Evolutionary conservation across 2,797 vertebrate genomes (phyloP).

Genomic region (Esox lucius): DNA sequence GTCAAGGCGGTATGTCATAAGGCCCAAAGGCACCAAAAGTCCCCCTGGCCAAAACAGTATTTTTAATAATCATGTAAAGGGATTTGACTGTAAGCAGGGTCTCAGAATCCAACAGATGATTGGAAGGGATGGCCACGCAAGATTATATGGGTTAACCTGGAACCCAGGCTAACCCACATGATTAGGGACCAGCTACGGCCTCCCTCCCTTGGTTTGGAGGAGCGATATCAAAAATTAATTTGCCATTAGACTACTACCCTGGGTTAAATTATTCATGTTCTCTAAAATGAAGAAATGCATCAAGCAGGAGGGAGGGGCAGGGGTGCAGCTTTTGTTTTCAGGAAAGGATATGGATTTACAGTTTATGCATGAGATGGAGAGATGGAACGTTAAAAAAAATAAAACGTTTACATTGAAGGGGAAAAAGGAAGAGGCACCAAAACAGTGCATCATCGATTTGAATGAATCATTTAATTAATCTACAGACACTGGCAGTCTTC

Average conservation of each 20-base stretch:
- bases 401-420: slow-evolving; percentile 23
- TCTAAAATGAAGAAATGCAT: slow-evolving; percentile 58
- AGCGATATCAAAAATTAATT: slow-evolving; percentile 42
- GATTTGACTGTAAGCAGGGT: too few species aligned
- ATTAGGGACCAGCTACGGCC: too few species aligned
- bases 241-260: slow-evolving; percentile 34
- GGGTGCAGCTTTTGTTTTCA: slow-evolving; percentile 37
- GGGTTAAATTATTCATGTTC: slow-evolving; percentile 61
- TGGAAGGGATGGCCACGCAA: too few species aligned
- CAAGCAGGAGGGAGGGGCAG: slow-evolving; percentile 28
- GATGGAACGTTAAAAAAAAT: slow-evolving; percentile 13
- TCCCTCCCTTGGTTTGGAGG: not conserved
- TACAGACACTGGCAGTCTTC: too few species aligned
- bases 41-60: too few species aligned
- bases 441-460: not conserved
- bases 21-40: too few species aligned
- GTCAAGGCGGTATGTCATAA: too few species aligned
- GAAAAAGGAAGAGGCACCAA: not conserved
- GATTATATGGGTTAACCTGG: too few species aligned
- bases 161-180: too few species aligned
- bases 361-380: slow-evolving; percentile 4
- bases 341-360: slow-evolving; percentile 29
- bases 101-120: too few species aligned
- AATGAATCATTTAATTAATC: too few species aligned
- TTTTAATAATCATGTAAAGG: too few species aligned